Percentiles rank a stretch among this genome's conserved stretches.
Evolutionary conservation across 2,888 invertebrate species (phyloP).

Genomic region (Trichogramma dendrolimi): DNA sequence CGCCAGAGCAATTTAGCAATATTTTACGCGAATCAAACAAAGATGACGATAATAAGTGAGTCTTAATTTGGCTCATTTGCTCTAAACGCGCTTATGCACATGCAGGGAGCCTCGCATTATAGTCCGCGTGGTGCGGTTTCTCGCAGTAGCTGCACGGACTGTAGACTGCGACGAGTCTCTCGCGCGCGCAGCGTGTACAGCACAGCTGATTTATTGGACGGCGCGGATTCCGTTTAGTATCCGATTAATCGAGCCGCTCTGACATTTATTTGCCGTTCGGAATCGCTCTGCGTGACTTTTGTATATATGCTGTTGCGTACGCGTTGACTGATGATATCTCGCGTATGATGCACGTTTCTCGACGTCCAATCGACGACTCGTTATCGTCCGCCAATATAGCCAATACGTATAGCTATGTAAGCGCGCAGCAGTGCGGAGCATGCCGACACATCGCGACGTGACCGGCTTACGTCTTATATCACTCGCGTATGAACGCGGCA

Average conservation of each 20-base stretch:
- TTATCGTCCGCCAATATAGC: no score
- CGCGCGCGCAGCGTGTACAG: not conserved
- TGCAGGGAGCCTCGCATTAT: not conserved
- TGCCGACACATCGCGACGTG: no score
- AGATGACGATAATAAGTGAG: not conserved
- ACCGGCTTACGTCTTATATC: no score
- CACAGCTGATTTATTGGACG: constrained; percentile 22
- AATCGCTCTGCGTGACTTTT: constrained; percentile 8
- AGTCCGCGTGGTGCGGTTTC: not conserved
- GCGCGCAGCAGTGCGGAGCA: no score
- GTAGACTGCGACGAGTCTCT: not conserved
- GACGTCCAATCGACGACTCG: no score
- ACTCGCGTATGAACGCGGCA: no score
- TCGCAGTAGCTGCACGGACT: not conserved
- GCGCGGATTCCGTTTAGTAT: constrained; percentile 27
- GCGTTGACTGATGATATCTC: no score
- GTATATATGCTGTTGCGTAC: no score
- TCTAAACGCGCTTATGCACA: not conserved
- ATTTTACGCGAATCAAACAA: no score
- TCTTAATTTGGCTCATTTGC: constrained; percentile 33
- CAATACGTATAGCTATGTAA: no score
- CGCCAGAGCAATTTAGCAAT: no score
- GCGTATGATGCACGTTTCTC: no score
- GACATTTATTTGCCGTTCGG: constrained; percentile 26
- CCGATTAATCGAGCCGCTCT: constrained; percentile 28